Base-by-base conservation (phyloP, 2,113 vertebrate species). In the Osmerus eperlanus region DNA sequence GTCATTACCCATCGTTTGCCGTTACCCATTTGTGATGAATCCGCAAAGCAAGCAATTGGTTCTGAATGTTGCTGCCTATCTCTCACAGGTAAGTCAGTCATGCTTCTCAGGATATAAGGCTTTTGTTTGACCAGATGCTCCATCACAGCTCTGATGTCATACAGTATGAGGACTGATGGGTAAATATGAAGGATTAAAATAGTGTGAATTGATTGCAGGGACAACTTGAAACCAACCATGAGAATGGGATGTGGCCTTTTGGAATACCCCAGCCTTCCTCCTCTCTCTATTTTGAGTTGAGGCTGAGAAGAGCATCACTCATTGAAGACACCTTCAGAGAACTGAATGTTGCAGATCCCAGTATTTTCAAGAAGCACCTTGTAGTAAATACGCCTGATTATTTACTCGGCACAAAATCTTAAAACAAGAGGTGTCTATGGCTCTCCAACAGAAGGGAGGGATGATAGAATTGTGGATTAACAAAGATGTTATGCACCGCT, bases 1-100 rank as follows among this genome's bases (percentile, higher is more conserved):
- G 1, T 3, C 71, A 55, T 78, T 80, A 21, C 66, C 78, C 16
- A 23, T 84, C 18, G 55, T 89, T 18, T 81, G 83, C 72, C 32
- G 62, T 36, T 90, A 83, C 29, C 78, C 85, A 9, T 58, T 86
- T 23, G 65, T 89, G 65, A 78, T 90, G 87, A 81, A 88, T 72
- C 74, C 88, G 52, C 18, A 75, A 4, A 52, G 80, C 47, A 90
- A 89, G 79, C 74, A 68, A 51, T 1, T 0, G 0, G 63, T 73
- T 36, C 86, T 88, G 69, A 19, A 84, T n/a, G 1, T 1, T 18
- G 2, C 65, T 18, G 28, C 47, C 18, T 0, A 4, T 2, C 0
- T 3, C 4, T 32, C 41, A 41, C 61, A 28, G 68, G 71, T 78
- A 56, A 60, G 18, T 47, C 36, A 18, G 9, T 11, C 6, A 32